Evolutionary conservation across 2,797 vertebrate species (phyloP), one percentile per base, ranked within the genome.

Genomic region (Oryzias dopingdopingensis): DNA sequence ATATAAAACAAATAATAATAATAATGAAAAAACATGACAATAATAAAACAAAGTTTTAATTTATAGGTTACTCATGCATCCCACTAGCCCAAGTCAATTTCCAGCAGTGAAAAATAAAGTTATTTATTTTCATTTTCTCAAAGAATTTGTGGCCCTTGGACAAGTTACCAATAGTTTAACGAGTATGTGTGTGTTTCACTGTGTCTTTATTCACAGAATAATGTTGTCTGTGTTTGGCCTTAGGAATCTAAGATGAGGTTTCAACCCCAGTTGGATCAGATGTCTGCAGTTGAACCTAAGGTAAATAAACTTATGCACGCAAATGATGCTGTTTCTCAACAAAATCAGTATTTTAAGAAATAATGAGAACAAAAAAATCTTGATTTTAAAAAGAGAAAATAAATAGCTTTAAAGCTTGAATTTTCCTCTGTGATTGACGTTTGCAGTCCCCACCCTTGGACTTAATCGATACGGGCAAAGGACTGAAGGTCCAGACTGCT

Each of bases 401-500:
- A 14, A 47, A 22, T 5, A 14, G 45, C 12, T 22, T 12, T 46
- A 4, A 22, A 46, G 20, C 2, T 47, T 23, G 6, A 22, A 13
- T 5, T 47, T 23, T 57, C 14, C 16, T 3, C 23, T 62, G 12
- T 76, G 56, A 50, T 43, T 60, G n/a, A 43, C 70, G 37, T 45
- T 66, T 72, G 13, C 59, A 93, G 93, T 86, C 86, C 40, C 79
- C 90, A 0, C 74, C 90, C 4, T 58, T 93, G 81, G 91, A 93
- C 62, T 67, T 92, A 80, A 90, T 91, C 17, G 91, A 93, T 82
- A 93, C 91, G 0, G 91, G 92, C 52, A 93, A 93, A 57, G 89
- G 87, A 8, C 62, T 93, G 67, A 93, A 92, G 77, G 86, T 94
- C 58, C 92, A 93, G 67, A 92, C 92, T 1, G 81, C 86, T 6